phyloP scores from a whole-genome alignment of 2,797 vertebrate species.

The Hafferia zeledoni region DNA sequence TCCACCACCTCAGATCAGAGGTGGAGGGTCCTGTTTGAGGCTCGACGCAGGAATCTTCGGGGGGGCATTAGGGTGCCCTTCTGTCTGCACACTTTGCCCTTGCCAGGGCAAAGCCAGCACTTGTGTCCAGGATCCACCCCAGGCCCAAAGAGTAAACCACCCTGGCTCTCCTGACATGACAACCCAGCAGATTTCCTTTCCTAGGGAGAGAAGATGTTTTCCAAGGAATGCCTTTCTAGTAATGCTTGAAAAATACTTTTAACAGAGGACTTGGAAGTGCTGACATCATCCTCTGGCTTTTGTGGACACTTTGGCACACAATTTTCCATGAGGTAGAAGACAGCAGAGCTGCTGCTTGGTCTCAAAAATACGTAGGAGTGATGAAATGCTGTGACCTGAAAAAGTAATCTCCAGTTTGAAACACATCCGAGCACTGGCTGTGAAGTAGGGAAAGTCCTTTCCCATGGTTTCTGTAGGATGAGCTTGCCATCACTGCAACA shows the following conservation, averaged over 20 bases:
- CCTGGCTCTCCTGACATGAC: background rate
- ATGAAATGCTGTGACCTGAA: background rate
- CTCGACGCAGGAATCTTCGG: background rate
- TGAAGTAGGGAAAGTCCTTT: background rate
- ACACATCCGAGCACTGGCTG: background rate
- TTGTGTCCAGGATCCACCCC: background rate
- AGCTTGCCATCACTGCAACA: background rate
- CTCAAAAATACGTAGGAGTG: background rate
- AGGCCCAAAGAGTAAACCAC: background rate
- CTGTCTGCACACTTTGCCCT: background rate
- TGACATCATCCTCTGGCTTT: background rate
- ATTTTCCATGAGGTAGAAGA: background rate
- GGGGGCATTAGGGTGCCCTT: background rate
- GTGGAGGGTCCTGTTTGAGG: background rate
- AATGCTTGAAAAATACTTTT: background rate
- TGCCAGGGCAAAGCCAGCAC: background rate
- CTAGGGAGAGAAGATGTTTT: background rate
- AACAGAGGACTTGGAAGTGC: accelerated
- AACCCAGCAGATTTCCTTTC: background rate
- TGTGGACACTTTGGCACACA: background rate
- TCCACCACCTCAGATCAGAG: accelerated
- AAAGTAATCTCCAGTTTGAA: background rate
- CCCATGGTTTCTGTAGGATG: background rate
- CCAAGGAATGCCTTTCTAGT: background rate
- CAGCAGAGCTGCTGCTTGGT: background rate